These are phyloP conservation scores for Pterocles burchelli DNA, from an alignment of 2,113 vertebrate species.

Conservation along the genomic window DNA sequence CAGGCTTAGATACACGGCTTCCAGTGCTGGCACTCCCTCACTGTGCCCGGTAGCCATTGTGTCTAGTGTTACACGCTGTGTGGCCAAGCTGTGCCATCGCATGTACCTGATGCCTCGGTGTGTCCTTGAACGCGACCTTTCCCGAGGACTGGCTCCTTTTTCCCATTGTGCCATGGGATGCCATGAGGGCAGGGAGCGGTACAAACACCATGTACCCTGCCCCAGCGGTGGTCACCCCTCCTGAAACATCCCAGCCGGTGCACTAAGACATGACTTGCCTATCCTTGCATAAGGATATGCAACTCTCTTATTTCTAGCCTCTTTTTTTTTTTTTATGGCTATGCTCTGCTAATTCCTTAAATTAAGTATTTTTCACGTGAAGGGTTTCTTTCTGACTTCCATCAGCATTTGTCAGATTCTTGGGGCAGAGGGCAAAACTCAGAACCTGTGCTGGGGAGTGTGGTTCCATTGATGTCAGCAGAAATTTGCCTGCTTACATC, in stretches of 20 bases:
- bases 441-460: not conserved
- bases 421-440: constrained; percentile 55
- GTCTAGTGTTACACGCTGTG: not conserved
- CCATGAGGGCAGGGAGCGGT: accelerated
- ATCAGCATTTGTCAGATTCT: constrained; percentile 42
- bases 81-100: not conserved
- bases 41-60: not conserved
- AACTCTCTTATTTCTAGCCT: not conserved
- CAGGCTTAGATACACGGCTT: not conserved
- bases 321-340: not conserved
- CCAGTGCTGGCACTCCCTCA: not conserved
- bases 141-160: not conserved
- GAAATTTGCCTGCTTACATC: constrained; percentile 44
- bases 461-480: constrained; percentile 51
- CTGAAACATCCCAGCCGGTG: not conserved
- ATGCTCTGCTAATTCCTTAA: constrained; percentile 54
- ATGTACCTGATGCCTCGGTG: not conserved
- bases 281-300: not conserved
- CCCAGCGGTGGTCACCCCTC: not conserved
- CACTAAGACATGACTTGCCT: not conserved
- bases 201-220: accelerated
- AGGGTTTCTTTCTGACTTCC: constrained; percentile 33
- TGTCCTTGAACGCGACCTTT: not conserved
- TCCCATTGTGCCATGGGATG: accelerated
- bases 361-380: constrained; percentile 39